Evolutionary conservation across 2,888 invertebrate genomes (phyloP).

Genomic region (Cryptocephalus moraei): DNA sequence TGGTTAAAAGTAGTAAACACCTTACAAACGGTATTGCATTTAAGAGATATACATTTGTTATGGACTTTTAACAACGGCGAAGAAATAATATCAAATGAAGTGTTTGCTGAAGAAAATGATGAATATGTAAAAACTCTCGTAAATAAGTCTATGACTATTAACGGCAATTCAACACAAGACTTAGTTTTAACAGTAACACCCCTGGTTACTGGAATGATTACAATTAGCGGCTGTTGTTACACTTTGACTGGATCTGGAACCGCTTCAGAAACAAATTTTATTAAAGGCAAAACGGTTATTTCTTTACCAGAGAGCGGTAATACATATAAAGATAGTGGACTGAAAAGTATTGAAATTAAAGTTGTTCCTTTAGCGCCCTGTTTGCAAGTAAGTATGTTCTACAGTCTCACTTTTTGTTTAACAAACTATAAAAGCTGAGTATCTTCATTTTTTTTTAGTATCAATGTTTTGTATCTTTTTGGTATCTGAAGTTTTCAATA

Average conservation of each 20-base stretch:
- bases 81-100: constrained; percentile 30
- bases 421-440: too few species aligned
- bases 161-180: constrained; percentile 50
- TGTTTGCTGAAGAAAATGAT: constrained; percentile 33
- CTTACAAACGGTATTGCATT: constrained; percentile 57
- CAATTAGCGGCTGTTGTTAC: constrained; percentile 56
- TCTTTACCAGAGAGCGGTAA: constrained; percentile 31
- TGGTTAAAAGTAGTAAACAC: constrained; percentile 68
- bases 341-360: constrained; percentile 38
- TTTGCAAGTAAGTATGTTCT: constrained; percentile 51
- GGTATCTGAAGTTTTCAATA: too few species aligned
- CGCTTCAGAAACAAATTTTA: constrained; percentile 35
- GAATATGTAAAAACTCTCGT: constrained; percentile 46
- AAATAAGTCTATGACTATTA: constrained; percentile 45
- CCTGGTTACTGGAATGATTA: constrained; percentile 59
- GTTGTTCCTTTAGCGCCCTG: constrained; percentile 73
- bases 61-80: constrained; percentile 54
- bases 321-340: constrained; percentile 34
- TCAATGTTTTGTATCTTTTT: too few species aligned
- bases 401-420: neutral
- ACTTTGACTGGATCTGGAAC: constrained; percentile 28
- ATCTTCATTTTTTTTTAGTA: too few species aligned
- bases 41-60: constrained; percentile 60
- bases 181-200: constrained; percentile 66
- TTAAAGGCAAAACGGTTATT: constrained; percentile 51